Evolutionary conservation across 2,797 vertebrate genomes (phyloP).

Genomic region (Meriones psammophilus): DNA sequence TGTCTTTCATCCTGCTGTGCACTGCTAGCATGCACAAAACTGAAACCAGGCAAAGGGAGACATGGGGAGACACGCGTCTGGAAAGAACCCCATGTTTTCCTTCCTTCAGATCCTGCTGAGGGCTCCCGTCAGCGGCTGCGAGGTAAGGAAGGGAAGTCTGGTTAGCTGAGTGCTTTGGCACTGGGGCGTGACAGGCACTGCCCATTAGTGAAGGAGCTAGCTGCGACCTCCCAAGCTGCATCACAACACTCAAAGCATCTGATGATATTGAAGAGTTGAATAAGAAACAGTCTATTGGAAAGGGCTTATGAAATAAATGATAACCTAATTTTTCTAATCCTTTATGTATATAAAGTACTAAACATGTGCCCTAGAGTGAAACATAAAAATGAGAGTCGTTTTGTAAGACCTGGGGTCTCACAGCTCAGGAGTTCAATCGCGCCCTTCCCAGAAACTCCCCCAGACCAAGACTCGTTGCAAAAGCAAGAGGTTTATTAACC

Average conservation of each 20-base stretch:
- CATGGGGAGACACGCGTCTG: neutral
- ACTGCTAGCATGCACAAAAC: neutral
- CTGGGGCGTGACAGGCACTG: neutral
- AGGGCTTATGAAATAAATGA: slow-evolving; percentile 6
- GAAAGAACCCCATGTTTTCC: slow-evolving; percentile 29
- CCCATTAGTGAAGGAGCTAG: slow-evolving; percentile 21
- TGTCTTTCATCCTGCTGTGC: neutral
- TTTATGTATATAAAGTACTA: neutral
- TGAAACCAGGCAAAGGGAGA: neutral
- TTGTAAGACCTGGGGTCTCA: too few relatives aligned
- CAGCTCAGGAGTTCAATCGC: too few relatives aligned
- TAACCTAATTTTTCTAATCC: neutral
- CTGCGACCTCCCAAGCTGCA: neutral
- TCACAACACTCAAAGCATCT: slow-evolving; percentile 26
- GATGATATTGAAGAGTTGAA: slow-evolving; percentile 29
- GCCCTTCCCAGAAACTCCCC: too few relatives aligned
- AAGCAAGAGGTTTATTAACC: too few relatives aligned
- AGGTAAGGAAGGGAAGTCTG: neutral
- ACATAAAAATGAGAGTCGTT: neutral
- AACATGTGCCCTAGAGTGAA: neutral
- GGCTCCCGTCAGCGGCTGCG: neutral
- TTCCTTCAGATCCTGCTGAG: neutral
- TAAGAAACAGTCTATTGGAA: slow-evolving; percentile 48
- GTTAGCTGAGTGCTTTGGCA: slow-evolving; percentile 19
- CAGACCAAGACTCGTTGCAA: too few relatives aligned